Evolutionary conservation across 2,113 vertebrate species (phyloP).

Genomic region (Leucoraja erinaceus): DNA sequence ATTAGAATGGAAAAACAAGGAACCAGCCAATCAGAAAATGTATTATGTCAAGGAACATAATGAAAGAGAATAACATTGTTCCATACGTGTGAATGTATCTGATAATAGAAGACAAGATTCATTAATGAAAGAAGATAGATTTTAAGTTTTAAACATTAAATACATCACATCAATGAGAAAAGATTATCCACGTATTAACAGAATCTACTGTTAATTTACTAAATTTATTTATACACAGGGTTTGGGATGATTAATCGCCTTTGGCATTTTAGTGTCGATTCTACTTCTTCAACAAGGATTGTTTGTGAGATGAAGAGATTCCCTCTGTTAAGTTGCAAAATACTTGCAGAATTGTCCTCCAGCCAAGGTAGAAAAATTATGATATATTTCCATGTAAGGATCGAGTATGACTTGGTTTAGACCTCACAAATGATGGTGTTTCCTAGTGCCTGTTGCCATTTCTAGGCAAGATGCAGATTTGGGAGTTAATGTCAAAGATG

Average conservation of each 20-base stretch:
- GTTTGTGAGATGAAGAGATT: background rate
- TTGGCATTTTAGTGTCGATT: background rate
- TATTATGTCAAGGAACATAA: background rate
- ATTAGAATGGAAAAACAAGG: background rate
- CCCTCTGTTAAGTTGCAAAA: background rate
- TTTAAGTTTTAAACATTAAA: background rate
- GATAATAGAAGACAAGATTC: background rate
- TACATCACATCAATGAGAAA: background rate
- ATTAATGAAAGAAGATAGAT: background rate
- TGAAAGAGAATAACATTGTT: background rate
- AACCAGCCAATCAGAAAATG: background rate
- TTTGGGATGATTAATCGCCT: background rate
- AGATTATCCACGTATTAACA: background rate
- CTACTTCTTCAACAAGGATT: background rate
- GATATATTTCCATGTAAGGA: background rate
- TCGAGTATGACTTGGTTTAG: background rate
- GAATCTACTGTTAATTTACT: background rate
- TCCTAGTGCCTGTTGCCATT: background rate
- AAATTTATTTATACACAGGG: background rate
- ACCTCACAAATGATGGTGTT: background rate
- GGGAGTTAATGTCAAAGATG: background rate
- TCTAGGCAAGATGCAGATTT: background rate
- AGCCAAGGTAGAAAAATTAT: background rate
- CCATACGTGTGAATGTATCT: background rate
- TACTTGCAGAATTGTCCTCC: background rate